A percentile compares a stretch with the other conserved stretches of the same genome.
Conservation (phyloP, 2,113 vertebrate species). For the Elanus axillaris region DNA sequence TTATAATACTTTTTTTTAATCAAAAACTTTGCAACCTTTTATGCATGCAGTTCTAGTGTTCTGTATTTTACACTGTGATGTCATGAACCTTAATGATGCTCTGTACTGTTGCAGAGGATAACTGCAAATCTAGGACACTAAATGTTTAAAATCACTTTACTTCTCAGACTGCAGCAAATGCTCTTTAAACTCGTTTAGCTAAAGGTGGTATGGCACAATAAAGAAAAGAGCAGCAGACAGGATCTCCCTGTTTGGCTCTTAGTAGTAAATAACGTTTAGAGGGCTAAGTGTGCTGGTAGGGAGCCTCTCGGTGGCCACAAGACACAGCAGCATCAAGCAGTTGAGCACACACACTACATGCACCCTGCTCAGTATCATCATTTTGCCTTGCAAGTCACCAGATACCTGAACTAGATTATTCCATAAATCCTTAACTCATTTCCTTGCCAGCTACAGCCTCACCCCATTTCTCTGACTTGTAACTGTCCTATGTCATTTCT, state of each 20-base stretch:
- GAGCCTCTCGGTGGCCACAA: neutral
- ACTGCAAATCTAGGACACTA: slow-evolving; percentile 61
- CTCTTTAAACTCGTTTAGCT: neutral
- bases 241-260: neutral
- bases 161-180: neutral
- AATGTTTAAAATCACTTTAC: slow-evolving; percentile 9
- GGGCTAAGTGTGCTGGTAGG: neutral
- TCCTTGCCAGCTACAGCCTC: neutral
- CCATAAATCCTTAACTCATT: neutral
- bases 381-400: neutral
- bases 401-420: neutral
- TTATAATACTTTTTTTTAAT: slow-evolving; percentile 37
- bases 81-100: slow-evolving; percentile 38
- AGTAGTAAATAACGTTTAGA: neutral
- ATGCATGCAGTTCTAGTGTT: neutral
- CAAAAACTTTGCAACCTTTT: slow-evolving; percentile 34
- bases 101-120: slow-evolving; percentile 39
- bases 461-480: neutral
- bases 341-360: neutral
- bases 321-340: neutral
- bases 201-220: neutral
- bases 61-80: slow-evolving; percentile 39
- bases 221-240: neutral
- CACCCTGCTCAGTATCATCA: neutral
- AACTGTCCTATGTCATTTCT: neutral